A percentile compares a stretch with the other conserved stretches of the same genome.
Evolutionary conservation across 2,888 invertebrate genomes (phyloP).

Genomic region (Allolobophora icterica): DNA sequence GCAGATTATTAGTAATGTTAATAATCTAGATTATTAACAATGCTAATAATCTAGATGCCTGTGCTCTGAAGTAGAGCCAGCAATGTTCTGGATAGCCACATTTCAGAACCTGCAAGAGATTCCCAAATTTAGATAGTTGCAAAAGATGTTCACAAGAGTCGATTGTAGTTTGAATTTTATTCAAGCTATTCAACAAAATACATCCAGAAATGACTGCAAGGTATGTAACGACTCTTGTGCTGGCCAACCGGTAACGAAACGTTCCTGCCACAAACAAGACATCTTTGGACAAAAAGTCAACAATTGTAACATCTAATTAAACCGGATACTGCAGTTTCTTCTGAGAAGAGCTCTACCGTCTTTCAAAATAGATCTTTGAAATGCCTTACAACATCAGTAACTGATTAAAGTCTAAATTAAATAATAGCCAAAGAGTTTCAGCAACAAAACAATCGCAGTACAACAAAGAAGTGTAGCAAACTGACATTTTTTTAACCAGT

Average conservation of each 20-base stretch:
- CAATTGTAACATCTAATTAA: constrained; percentile 9
- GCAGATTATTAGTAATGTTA: too few relatives aligned
- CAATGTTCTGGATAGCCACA: not conserved
- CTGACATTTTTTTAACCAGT: not conserved
- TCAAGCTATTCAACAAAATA: constrained; percentile 24
- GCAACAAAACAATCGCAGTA: constrained; percentile 18
- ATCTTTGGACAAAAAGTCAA: constrained; percentile 12
- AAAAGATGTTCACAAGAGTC: not conserved
- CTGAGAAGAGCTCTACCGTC: not conserved
- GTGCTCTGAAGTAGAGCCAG: too few relatives aligned
- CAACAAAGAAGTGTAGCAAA: not conserved
- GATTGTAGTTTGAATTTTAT: not conserved
- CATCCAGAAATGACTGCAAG: constrained; percentile 24
- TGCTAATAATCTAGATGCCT: too few relatives aligned
- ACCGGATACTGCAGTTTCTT: constrained; percentile 20
- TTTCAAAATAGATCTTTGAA: not conserved
- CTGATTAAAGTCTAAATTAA: not conserved
- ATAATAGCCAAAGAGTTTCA: not conserved
- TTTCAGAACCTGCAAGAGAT: not conserved
- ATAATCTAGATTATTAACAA: too few relatives aligned
- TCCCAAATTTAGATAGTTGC: not conserved
- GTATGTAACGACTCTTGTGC: constrained; percentile 7
- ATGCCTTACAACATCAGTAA: constrained; percentile 20
- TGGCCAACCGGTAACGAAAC: not conserved
- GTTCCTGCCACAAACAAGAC: constrained; percentile 4